A percentile compares a stretch with the other conserved stretches of the same genome.
Evolutionary conservation across 1,140 invertebrate species (phyloP).

Genomic region (Cherax quadricarinatus): DNA sequence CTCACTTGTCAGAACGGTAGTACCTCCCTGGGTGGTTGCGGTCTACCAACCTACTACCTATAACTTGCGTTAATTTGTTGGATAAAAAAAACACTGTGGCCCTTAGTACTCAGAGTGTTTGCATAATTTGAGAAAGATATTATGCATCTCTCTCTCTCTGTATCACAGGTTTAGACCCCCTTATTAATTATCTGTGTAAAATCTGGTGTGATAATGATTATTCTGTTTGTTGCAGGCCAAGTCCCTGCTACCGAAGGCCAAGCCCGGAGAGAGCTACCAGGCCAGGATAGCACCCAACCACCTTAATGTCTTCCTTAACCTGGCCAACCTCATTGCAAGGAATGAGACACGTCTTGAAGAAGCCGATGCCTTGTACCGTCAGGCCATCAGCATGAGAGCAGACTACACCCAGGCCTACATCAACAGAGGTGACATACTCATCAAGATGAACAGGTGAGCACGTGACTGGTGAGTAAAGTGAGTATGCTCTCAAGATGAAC

Average conservation of each 20-base stretch:
- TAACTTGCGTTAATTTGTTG: too few relatives aligned
- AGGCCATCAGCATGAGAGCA: slow-evolving; percentile 97
- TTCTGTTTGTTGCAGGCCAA: slow-evolving; percentile 82
- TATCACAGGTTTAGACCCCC: too few relatives aligned
- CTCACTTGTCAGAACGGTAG: too few relatives aligned
- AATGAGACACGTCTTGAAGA: slow-evolving; percentile 94
- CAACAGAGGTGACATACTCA: slow-evolving; percentile 95
- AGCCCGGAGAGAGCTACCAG: slow-evolving; percentile 95
- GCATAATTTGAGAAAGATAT: too few relatives aligned
- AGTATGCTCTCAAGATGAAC: background rate
- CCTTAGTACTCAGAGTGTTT: too few relatives aligned
- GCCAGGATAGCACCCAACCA: slow-evolving; percentile 97
- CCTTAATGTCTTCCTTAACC: slow-evolving; percentile 96
- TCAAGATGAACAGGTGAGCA: slow-evolving; percentile 88
- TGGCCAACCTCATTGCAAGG: slow-evolving; percentile 95
- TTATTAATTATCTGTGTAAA: too few relatives aligned
- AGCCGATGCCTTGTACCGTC: slow-evolving; percentile 93
- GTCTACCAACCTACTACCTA: too few relatives aligned
- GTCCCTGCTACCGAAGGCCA: slow-evolving; percentile 91
- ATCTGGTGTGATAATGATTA: too few relatives aligned
- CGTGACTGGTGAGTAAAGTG: background rate
- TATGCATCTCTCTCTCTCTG: too few relatives aligned
- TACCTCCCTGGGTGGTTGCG: too few relatives aligned
- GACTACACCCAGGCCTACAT: slow-evolving; percentile 99
- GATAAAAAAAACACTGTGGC: too few relatives aligned